Percentiles rank a stretch among this genome's conserved stretches.
These are phyloP conservation scores for Pteria penguin DNA, from an alignment of 2,888 invertebrate genomes.

Conservation along the genomic window DNA sequence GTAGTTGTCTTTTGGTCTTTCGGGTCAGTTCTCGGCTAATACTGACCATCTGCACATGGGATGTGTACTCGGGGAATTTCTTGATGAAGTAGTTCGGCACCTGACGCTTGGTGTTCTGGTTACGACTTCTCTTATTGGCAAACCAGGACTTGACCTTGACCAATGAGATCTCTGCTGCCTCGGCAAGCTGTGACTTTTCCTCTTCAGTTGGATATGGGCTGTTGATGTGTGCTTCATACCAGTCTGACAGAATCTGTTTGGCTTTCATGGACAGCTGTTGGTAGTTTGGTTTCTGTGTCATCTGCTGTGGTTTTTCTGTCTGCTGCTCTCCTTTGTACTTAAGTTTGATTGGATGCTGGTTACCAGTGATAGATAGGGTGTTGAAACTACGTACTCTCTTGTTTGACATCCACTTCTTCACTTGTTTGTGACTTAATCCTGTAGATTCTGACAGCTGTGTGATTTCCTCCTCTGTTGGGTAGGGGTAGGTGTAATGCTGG, in stretches of 20 bases:
- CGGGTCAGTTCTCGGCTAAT: slow-evolving; percentile 48
- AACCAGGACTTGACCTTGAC: slow-evolving; percentile 73
- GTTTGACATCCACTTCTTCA: slow-evolving; percentile 77
- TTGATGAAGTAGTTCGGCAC: slow-evolving; percentile 69
- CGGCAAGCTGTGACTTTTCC: slow-evolving; percentile 63
- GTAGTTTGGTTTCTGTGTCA: slow-evolving; percentile 39
- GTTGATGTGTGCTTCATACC: slow-evolving; percentile 62
- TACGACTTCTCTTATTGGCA: slow-evolving; percentile 70
- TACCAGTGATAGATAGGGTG: slow-evolving; percentile 73
- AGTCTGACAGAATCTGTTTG: slow-evolving; percentile 56
- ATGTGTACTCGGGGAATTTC: slow-evolving; percentile 61
- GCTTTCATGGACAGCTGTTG: slow-evolving; percentile 53
- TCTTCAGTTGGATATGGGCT: slow-evolving; percentile 68
- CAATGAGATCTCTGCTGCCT: slow-evolving; percentile 55
- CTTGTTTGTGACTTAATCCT: slow-evolving; percentile 64
- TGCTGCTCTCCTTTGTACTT: slow-evolving; percentile 54
- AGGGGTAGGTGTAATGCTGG: slow-evolving; percentile 70
- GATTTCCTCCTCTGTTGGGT: slow-evolving; percentile 69
- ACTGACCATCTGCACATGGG: slow-evolving; percentile 59
- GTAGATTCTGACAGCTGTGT: slow-evolving; percentile 55
- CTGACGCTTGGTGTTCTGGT: slow-evolving; percentile 65
- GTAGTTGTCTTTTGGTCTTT: slow-evolving; percentile 12
- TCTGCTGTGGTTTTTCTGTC: background rate
- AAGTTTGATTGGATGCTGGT: slow-evolving; percentile 72
- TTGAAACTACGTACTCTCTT: slow-evolving; percentile 73